Percentiles rank a stretch among this genome's conserved stretches.
Conservation (phyloP, 2,797 vertebrate genomes). For the Phataginus tetradactyla region DNA sequence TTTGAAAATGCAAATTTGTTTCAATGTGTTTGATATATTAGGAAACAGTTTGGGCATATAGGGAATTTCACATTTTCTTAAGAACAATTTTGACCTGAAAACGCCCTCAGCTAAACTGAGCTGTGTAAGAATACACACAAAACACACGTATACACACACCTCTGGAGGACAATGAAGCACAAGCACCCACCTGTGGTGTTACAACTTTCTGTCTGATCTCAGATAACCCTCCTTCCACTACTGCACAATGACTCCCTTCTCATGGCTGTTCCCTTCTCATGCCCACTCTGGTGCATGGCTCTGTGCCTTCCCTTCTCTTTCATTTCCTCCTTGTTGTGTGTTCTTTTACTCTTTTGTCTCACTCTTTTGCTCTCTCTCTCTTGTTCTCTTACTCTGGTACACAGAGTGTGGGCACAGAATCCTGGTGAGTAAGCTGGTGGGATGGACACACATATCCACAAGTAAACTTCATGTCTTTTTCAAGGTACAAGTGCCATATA, state of each 20-base stretch:
- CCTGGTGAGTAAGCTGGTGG: neutral
- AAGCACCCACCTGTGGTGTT: neutral
- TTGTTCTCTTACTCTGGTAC: constrained; percentile 42
- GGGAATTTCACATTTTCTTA: constrained; percentile 39
- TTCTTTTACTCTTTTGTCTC: neutral
- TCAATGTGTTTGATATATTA: constrained; percentile 5
- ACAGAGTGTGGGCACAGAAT: neutral
- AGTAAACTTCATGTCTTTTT: constrained; percentile 27
- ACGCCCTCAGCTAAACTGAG: neutral
- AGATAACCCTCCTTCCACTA: neutral
- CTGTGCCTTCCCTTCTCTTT: neutral
- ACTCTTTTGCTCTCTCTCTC: constrained; percentile 7
- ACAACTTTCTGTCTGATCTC: neutral
- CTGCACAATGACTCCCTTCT: neutral
- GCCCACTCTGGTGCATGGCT: neutral
- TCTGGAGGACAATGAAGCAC: neutral
- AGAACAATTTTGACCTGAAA: constrained; percentile 3
- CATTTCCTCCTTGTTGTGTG: neutral
- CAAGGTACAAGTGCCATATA: neutral
- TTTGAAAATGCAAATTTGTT: constrained; percentile 41
- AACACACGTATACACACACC: neutral
- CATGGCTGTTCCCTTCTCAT: neutral
- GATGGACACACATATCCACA: neutral
- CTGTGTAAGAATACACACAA: neutral
- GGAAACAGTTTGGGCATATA: neutral